Base-by-base conservation (phyloP, 1,140 invertebrate genomes). In the Brachionus angularis region DNA sequence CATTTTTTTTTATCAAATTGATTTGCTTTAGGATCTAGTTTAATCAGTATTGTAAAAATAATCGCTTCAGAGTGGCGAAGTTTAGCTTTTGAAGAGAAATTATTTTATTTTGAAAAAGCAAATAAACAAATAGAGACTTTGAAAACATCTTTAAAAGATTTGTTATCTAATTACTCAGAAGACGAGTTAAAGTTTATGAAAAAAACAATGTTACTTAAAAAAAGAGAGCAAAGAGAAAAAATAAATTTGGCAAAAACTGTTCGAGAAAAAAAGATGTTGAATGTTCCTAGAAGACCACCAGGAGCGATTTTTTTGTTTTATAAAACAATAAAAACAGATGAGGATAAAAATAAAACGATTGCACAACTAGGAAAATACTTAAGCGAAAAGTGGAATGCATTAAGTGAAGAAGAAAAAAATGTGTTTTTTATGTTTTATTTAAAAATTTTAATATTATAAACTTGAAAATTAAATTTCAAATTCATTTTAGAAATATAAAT, bases 51-150 rank as follows among this genome's bases (percentile, higher is more conserved):
- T 58, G 12, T 8, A 14, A 58, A 58, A 58, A 21, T 12, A 23
- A 7, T 39, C 2, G 33, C 33, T 39, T 31, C 21, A 25, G 53
- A 58, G 14, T 58, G 53, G 53, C 31, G 53, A 21, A 10, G 33
- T 3, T 12, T 58, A 12, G 18, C 53, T 23, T 58, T 39, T 29
- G 53, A 58, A 4, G 16, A 58, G 39, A 58, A 58, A 39, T n/a
- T 31, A 3, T 27, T 55, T 5, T 58, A 58, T 58, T 58, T 58
- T 29, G 18, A 58, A 29, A 21, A 39, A 39, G 53, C 53, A 39
- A 18, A 55, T 12, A 16, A 55, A 55, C 31, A 34, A 18, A 2
- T 16, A 4, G 52, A 55, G 7, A 3, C 1, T 16, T 10, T 8
- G 1, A 55, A 55, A 21, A 33, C 14, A 18, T 5, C 31, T 33